Conservation (phyloP, 2,797 vertebrate genomes). For the Sternarchorhynchus goeldii region DNA sequence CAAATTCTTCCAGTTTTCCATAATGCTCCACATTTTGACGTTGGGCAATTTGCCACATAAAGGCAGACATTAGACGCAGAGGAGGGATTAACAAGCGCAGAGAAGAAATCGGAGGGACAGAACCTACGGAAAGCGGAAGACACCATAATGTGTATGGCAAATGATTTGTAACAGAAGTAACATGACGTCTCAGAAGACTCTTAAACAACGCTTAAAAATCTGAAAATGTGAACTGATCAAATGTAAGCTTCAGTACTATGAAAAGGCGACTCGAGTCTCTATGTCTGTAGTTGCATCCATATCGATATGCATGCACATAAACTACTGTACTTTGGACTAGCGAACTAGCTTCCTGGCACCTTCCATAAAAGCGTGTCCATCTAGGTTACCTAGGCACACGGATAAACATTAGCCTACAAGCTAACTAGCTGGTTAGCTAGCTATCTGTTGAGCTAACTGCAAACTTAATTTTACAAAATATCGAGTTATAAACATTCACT, state of each 20-base stretch:
- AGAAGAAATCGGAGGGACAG: conserved; percentile 48
- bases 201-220: too few relatives aligned
- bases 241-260: too few relatives aligned
- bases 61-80: conserved; percentile 64
- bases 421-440: background rate
- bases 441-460: background rate
- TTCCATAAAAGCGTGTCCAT: background rate
- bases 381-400: too few relatives aligned
- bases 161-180: background rate
- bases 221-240: too few relatives aligned
- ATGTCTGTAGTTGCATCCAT: too few relatives aligned
- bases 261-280: too few relatives aligned
- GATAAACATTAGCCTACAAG: conserved; percentile 16
- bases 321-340: background rate
- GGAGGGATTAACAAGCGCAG: conserved; percentile 55
- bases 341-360: too few relatives aligned
- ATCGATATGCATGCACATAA: too few relatives aligned
- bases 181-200: too few relatives aligned
- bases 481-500: too few relatives aligned
- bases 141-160: too few relatives aligned
- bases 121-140: conserved; percentile 22
- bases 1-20: conserved; percentile 67
- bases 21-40: conserved; percentile 62
- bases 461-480: background rate
- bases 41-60: conserved; percentile 66